A percentile compares a stretch with the other conserved stretches of the same genome.
These are phyloP conservation scores for Conger conger DNA, from an alignment of 2,113 vertebrate species.

Conservation along the genomic window DNA sequence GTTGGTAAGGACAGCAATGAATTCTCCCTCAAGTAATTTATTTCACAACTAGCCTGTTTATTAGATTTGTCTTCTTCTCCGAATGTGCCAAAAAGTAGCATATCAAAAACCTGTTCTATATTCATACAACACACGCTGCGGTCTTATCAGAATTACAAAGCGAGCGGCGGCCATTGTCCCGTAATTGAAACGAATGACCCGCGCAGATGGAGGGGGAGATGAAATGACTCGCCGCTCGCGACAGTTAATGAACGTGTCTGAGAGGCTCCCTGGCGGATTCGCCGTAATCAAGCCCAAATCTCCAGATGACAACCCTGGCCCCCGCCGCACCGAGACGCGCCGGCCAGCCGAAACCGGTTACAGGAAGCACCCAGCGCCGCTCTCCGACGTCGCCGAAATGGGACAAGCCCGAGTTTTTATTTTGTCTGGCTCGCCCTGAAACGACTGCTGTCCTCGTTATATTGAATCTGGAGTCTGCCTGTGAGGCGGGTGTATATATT, in stretches of 20 bases:
- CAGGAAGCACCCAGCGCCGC: neutral
- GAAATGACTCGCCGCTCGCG: constrained; percentile 33
- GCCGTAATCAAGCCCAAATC: constrained; percentile 25
- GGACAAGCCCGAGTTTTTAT: neutral
- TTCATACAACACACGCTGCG: constrained; percentile 4
- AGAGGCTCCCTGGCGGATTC: constrained; percentile 35
- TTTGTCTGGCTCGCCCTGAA: neutral
- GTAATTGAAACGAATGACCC: constrained; percentile 54
- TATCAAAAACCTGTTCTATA: constrained; percentile 18
- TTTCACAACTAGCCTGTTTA: neutral
- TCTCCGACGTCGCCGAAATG: neutral
- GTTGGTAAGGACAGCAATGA: neutral
- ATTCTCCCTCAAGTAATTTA: neutral
- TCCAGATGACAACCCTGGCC: neutral
- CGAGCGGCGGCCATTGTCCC: constrained; percentile 18
- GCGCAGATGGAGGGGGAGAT: constrained; percentile 29
- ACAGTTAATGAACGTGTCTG: constrained; percentile 41
- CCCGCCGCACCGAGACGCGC: neutral
- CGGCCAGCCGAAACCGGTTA: neutral
- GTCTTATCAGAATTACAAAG: constrained; percentile 32
- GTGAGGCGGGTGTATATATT: neutral
- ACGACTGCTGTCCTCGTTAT: neutral
- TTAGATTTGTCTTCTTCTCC: neutral
- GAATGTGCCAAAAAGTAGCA: neutral
- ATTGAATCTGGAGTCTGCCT: neutral